Base-by-base conservation (phyloP, 1,140 invertebrate species). In the Bombus pyrosoma region DNA sequence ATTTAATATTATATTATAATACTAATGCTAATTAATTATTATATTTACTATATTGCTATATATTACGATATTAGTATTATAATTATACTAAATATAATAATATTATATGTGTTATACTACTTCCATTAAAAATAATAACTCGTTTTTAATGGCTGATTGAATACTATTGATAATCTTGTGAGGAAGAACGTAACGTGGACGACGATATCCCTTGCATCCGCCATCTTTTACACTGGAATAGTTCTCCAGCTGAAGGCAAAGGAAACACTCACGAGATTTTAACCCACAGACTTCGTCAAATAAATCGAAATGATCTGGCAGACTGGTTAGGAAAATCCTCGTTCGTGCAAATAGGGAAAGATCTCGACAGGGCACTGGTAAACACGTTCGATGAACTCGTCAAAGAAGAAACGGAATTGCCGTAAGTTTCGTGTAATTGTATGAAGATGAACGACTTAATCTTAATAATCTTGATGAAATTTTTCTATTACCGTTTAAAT, bases 311-410 rank as follows among this genome's bases (percentile, higher is more conserved):
- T 10, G 95, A 96, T 85, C 87, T 97, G 82, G 96, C 96, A 1
- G 94, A 96, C 91, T 97, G 96, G 96, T 87, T 97, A 2, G 96
- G 96, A 15, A 95, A 92, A 82, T 95, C 95, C 8, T 95, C 96
- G 5, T 97, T 97, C 92, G 92, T 95, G 80, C 93, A 96, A 87
- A 91, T 97, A 66, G 95, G 95, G 25, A 94, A 94, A 84, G 96
- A 96, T 90, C 91, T 97, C 66, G 93, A 96, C 90, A 94, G 95
- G 81, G 93, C 94, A 34, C 86, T 96, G 53, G 86, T 93, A 37
- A 85, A 91, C 53, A 91, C 93, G 0, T 93, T 95, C 53, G 91
- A 89, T 32, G 87, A 90, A 69, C 79, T 92, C 25, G 69, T 83
- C 28, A 82, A 90, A 68, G 69, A 89, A 32, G 86, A 92, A 86